Evolutionary conservation across 2,888 invertebrate genomes (phyloP).

Genomic region (Ectemnius continuus): DNA sequence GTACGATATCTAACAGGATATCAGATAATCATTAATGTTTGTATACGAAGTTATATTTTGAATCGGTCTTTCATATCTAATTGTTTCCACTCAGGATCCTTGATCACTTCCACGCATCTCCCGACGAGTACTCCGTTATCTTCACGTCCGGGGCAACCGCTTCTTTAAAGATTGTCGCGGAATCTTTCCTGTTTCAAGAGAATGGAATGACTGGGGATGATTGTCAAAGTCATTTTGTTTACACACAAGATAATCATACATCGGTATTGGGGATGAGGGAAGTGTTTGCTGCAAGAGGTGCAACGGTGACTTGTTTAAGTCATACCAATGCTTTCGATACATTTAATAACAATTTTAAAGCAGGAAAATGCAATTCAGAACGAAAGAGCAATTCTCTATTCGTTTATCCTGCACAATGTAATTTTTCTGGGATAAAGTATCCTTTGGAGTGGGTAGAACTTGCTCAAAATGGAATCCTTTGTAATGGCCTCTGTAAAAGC

Average conservation of each 20-base stretch:
- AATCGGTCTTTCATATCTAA: not conserved
- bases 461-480: slow-evolving; percentile 82
- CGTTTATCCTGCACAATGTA: slow-evolving; percentile 94
- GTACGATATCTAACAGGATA: slow-evolving; percentile 76
- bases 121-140: slow-evolving; percentile 90
- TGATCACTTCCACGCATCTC: slow-evolving; percentile 89
- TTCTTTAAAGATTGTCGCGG: slow-evolving; percentile 89
- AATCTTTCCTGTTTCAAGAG: slow-evolving; percentile 84
- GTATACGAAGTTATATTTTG: not conserved
- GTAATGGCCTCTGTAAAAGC: slow-evolving; percentile 76
- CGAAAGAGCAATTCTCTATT: slow-evolving; percentile 82
- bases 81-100: slow-evolving; percentile 82
- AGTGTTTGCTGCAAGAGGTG: slow-evolving; percentile 81
- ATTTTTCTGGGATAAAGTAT: slow-evolving; percentile 95
- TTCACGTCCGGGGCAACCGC: slow-evolving; percentile 97
- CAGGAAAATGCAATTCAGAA: slow-evolving; percentile 7
- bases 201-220: slow-evolving; percentile 27
- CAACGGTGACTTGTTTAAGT: slow-evolving; percentile 81
- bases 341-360: slow-evolving; percentile 69
- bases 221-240: slow-evolving; percentile 84
- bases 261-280: slow-evolving; percentile 96
- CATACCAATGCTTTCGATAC: slow-evolving; percentile 81
- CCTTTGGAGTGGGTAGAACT: slow-evolving; percentile 86
- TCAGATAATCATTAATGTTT: slow-evolving; percentile 3
- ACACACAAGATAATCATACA: slow-evolving; percentile 95